phyloP scores from a whole-genome alignment of 2,113 vertebrate species.

The Corythornis madagascariensis region DNA sequence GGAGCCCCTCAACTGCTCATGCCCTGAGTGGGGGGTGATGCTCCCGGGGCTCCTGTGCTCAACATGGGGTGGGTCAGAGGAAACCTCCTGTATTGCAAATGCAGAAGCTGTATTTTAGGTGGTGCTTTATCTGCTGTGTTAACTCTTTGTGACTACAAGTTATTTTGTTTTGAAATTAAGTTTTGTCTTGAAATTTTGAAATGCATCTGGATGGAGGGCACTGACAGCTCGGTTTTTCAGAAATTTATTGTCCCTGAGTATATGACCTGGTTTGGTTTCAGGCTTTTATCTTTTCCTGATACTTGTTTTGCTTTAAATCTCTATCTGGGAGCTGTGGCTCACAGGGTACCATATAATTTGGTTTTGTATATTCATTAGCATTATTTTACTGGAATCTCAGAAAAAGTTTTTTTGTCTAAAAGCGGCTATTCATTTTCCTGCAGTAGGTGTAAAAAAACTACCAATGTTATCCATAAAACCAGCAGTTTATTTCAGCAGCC shows the following conservation, averaged over 20 bases:
- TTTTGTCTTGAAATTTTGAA: too few relatives aligned
- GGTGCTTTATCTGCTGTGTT: neutral
- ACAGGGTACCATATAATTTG: neutral
- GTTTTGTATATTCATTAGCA: conserved; percentile 17
- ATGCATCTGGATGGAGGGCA: neutral
- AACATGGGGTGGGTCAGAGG: neutral
- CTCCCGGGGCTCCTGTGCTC: fast-evolving
- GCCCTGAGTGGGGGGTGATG: neutral
- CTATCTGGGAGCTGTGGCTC: neutral
- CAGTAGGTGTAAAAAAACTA: neutral
- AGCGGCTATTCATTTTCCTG: conserved; percentile 43
- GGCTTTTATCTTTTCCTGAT: conserved; percentile 35
- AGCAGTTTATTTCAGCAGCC: conserved; percentile 1
- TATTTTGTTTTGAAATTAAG: neutral
- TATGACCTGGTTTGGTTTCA: neutral
- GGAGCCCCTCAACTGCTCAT: neutral
- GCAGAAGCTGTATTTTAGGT: neutral
- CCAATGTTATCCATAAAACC: neutral
- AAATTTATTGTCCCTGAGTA: conserved; percentile 3
- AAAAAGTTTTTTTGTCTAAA: conserved; percentile 40
- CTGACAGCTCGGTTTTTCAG: conserved; percentile 41
- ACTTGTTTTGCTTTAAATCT: conserved; percentile 8
- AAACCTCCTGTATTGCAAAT: fast-evolving
- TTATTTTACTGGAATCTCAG: neutral
- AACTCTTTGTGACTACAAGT: neutral